A percentile compares a stretch with the other conserved stretches of the same genome.
Conservation (phyloP, 92 coral and sea anemone species). For the Porites divaricata region DNA sequence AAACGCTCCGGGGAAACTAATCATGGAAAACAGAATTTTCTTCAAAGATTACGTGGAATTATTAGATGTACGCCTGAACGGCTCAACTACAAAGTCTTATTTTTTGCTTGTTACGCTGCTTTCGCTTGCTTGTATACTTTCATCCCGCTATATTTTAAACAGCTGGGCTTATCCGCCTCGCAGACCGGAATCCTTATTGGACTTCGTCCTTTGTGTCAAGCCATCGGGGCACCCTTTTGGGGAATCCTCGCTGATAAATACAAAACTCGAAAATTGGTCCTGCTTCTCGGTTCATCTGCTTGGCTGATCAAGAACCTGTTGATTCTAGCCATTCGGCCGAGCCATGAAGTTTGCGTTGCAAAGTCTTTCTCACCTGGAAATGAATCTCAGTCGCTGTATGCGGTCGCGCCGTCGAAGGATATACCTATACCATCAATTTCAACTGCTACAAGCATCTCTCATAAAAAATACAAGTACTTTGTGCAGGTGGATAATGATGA, state of each 20-base stretch:
- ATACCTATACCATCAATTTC: not conserved
- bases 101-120: conserved; percentile 59
- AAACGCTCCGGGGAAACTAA: conserved; percentile 5
- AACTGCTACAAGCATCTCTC: not conserved
- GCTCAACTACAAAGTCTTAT: conserved; percentile 50
- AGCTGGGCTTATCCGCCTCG: conserved; percentile 63
- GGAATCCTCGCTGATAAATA: conserved; percentile 39
- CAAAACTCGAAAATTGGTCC: conserved; percentile 21
- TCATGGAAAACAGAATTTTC: not conserved
- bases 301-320: conserved; percentile 28
- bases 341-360: conserved; percentile 9
- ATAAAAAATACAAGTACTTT: conserved; percentile 2
- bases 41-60: conserved; percentile 4
- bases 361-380: not conserved
- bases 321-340: conserved; percentile 17
- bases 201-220: conserved; percentile 51
- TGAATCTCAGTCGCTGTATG: not conserved
- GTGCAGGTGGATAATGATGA: conserved; percentile 33
- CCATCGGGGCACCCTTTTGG: conserved; percentile 61
- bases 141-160: conserved; percentile 68
- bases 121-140: conserved; percentile 45
- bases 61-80: conserved; percentile 16
- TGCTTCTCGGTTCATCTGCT: conserved; percentile 26
- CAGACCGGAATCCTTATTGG: conserved; percentile 67
- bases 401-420: not conserved